A percentile compares a stretch with the other conserved stretches of the same genome.
These are phyloP conservation scores for Arnoldichthys spilopterus DNA, from an alignment of 2,797 vertebrate species.

Conservation along the genomic window DNA sequence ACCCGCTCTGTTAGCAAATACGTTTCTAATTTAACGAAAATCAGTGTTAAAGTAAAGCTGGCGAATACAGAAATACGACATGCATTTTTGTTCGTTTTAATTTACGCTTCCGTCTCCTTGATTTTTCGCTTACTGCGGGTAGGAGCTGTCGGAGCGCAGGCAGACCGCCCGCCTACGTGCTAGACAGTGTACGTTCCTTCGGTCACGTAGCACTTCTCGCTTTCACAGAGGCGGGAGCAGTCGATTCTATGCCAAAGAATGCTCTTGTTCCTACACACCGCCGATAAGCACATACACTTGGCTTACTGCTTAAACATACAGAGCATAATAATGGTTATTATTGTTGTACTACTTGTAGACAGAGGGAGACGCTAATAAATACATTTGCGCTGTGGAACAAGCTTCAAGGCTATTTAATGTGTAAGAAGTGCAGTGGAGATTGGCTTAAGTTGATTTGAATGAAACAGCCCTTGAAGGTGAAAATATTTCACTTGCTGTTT, in stretches of 20 bases:
- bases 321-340: too few relatives aligned
- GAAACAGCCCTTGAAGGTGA: too few relatives aligned
- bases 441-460: too few relatives aligned
- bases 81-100: background rate
- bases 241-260: background rate
- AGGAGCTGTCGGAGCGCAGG: constrained; percentile 15
- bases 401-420: too few relatives aligned
- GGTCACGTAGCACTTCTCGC: constrained; percentile 78
- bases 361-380: too few relatives aligned
- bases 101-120: constrained; percentile 3
- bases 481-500: too few relatives aligned
- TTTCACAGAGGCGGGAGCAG: constrained; percentile 20
- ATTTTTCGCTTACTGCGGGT: background rate
- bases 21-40: background rate
- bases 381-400: too few relatives aligned
- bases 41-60: background rate
- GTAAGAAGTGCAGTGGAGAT: too few relatives aligned
- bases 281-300: background rate
- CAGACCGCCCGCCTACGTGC: constrained; percentile 60
- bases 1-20: background rate
- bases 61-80: background rate
- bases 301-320: background rate
- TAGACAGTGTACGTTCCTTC: constrained; percentile 69
- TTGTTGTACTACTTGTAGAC: too few relatives aligned
- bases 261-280: background rate